These are phyloP conservation scores for Rhinophrynus dorsalis DNA, from an alignment of 2,797 vertebrate genomes.

Conservation along the genomic window DNA sequence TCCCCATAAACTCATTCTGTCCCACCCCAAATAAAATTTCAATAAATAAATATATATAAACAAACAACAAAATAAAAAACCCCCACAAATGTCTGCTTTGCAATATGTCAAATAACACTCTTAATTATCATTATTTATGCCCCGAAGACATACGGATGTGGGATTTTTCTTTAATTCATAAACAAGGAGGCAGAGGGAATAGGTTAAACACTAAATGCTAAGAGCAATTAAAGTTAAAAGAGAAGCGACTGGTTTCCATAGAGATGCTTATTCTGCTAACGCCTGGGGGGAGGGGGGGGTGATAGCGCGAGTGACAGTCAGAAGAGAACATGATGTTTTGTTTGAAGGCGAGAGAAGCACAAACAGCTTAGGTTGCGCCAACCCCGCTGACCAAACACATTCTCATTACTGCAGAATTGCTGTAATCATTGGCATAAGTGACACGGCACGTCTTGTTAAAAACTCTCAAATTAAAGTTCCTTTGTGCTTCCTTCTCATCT, in stretches of 20 bases:
- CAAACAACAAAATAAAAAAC: too few species aligned
- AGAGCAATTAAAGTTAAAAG: conserved; percentile 35
- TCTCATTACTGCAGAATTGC: conserved; percentile 22
- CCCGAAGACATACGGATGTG: not conserved
- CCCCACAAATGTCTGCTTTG: too few species aligned
- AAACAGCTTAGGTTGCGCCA: not conserved
- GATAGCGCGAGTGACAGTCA: not conserved
- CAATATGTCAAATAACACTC: too few species aligned
- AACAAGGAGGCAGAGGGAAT: conserved; percentile 20
- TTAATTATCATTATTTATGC: not conserved
- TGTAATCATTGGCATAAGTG: not conserved
- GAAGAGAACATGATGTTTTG: conserved; percentile 27
- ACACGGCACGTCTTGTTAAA: conserved; percentile 1
- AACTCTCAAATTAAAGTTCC: not conserved
- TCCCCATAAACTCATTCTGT: too few species aligned
- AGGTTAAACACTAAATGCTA: conserved; percentile 21
- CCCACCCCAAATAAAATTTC: too few species aligned
- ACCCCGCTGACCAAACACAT: conserved; percentile 2
- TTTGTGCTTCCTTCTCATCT: too few species aligned
- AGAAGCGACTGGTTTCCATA: conserved; percentile 36
- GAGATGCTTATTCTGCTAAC: conserved; percentile 26
- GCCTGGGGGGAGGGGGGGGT: not conserved
- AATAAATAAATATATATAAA: too few species aligned
- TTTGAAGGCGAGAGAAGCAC: not conserved
- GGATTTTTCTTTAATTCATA: conserved; percentile 1